phyloP scores from a whole-genome alignment of 2,113 vertebrate genomes.

The Cephalophus harveyi region DNA sequence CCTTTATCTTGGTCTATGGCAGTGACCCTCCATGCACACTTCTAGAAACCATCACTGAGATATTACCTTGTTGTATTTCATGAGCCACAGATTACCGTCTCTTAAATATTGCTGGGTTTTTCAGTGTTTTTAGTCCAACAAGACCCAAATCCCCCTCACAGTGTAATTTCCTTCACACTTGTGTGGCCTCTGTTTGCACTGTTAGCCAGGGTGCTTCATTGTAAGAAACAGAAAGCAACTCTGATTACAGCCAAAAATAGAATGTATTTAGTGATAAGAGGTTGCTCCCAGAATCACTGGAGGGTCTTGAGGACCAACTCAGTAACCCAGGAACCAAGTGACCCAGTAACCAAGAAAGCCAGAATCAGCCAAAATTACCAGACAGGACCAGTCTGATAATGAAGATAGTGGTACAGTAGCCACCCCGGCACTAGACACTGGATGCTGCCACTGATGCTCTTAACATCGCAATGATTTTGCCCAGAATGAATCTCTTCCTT shows the following conservation, averaged over 20 bases:
- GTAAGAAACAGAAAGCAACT: not conserved
- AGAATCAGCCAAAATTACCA: not conserved
- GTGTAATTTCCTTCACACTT: not conserved
- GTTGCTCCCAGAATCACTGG: not conserved
- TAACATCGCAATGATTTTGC: not conserved
- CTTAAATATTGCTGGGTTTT: not conserved
- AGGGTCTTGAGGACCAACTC: not conserved
- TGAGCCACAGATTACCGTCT: not conserved
- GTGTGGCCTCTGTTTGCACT: not conserved
- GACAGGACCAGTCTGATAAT: not conserved
- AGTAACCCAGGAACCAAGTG: not conserved
- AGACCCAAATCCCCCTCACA: not conserved
- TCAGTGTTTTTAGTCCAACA: not conserved
- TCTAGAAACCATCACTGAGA: not conserved
- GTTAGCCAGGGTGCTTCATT: not conserved
- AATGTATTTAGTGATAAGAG: not conserved
- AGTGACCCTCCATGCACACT: not conserved
- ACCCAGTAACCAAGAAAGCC: not conserved
- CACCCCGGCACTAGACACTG: too few species aligned
- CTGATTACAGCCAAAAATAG: not conserved
- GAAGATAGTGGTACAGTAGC: not conserved
- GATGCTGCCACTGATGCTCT: not conserved
- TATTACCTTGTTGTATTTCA: not conserved
- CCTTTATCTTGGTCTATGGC: not conserved
- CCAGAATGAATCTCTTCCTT: not conserved